A percentile compares a stretch with the other conserved stretches of the same genome.
Evolutionary conservation across 2,113 vertebrate genomes (phyloP).

Genomic region (Centropus unirufus): DNA sequence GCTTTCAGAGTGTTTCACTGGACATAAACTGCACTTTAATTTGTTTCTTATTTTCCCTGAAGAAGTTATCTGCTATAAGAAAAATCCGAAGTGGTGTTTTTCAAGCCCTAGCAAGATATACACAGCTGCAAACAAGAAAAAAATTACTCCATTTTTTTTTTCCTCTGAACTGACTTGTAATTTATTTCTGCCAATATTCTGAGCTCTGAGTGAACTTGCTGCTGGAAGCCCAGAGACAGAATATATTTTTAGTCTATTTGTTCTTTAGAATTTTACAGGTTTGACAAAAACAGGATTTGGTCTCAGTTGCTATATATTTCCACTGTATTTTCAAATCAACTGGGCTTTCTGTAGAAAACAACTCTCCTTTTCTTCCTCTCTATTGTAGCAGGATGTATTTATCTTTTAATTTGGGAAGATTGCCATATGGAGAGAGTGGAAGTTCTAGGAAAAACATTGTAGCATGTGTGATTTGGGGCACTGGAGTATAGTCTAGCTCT

Average conservation of each 20-base stretch:
- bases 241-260: slow-evolving; percentile 45
- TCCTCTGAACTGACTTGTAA: neutral
- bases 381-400: slow-evolving; percentile 20
- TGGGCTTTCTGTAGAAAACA: slow-evolving; percentile 59
- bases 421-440: neutral
- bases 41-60: neutral
- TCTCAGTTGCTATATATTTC: slow-evolving; percentile 44
- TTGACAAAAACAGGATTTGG: slow-evolving; percentile 23
- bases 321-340: slow-evolving; percentile 53
- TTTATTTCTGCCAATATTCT: neutral
- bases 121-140: slow-evolving; percentile 9
- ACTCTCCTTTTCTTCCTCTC: slow-evolving; percentile 16
- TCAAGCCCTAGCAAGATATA: neutral
- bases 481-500: neutral
- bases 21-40: slow-evolving; percentile 17
- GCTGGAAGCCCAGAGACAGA: slow-evolving; percentile 42
- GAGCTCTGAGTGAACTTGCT: slow-evolving; percentile 20
- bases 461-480: neutral
- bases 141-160: neutral
- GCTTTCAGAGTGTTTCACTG: neutral
- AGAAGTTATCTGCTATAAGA: neutral
- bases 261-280: neutral
- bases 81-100: neutral
- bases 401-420: slow-evolving; percentile 35
- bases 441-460: neutral